Percentiles rank a stretch among this genome's conserved stretches.
Conservation (phyloP, 1,140 invertebrate genomes). For the Aleiodes sp. region DNA sequence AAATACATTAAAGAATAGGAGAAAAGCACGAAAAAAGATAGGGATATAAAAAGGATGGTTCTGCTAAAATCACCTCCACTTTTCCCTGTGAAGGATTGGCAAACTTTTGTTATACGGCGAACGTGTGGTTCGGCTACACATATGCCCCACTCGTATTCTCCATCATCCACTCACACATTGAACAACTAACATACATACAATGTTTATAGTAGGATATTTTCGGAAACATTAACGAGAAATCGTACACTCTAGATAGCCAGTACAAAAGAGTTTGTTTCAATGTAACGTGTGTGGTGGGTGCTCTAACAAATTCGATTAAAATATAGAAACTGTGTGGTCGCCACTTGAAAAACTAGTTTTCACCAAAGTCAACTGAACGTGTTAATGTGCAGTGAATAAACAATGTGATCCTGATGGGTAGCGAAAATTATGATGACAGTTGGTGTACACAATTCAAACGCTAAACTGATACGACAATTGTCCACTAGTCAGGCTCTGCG, state of each 20-base stretch:
- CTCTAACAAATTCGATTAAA: constrained; percentile 10
- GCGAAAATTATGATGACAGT: neutral
- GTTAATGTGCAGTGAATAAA: neutral
- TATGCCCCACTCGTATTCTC: neutral
- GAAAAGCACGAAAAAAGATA: neutral
- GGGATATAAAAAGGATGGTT: neutral
- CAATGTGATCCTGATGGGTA: neutral
- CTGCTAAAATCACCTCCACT: neutral
- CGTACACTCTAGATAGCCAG: neutral
- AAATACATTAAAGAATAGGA: neutral
- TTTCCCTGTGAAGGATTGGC: neutral
- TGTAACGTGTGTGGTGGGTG: neutral
- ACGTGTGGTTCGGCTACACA: neutral
- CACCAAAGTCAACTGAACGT: neutral
- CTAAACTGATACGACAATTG: neutral
- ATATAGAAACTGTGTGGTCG: neutral
- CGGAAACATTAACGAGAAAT: neutral
- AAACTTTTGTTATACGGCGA: constrained; percentile 10
- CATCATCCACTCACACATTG: neutral
- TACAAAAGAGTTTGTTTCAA: neutral
- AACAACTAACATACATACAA: no score
- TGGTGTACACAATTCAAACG: neutral
- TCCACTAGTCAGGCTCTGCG: neutral
- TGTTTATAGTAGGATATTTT: no score
- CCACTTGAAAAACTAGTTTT: neutral